These are phyloP conservation scores for Triops cancriformis DNA, from an alignment of 1,140 invertebrate genomes.

Conservation along the genomic window DNA sequence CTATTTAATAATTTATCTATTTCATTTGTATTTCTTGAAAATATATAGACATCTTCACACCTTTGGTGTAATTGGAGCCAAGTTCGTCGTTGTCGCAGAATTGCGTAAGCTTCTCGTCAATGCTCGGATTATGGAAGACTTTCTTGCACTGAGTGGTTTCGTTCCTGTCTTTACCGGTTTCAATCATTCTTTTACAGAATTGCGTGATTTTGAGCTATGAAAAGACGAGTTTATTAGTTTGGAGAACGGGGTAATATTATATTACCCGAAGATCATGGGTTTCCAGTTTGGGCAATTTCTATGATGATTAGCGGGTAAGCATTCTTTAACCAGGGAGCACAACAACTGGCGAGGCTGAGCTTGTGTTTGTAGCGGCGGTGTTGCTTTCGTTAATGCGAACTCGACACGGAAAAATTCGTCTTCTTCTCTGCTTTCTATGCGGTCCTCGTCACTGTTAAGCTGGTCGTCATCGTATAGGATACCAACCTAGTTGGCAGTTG, in stretches of 20 bases:
- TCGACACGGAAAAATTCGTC: conserved; percentile 34
- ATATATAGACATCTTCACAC: conserved; percentile 33
- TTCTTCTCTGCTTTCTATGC: conserved; percentile 26
- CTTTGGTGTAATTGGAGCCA: conserved; percentile 83
- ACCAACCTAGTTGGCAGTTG: conserved; percentile 21
- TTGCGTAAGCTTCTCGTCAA: conserved; percentile 91
- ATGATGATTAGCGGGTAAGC: conserved; percentile 30
- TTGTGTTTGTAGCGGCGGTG: not conserved
- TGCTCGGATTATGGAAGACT: conserved; percentile 91
- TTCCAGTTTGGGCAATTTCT: conserved; percentile 30
- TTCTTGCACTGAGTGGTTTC: conserved; percentile 78
- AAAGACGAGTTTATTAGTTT: conserved; percentile 52
- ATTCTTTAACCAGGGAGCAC: conserved; percentile 22
- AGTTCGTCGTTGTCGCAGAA: conserved; percentile 90
- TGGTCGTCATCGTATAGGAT: conserved; percentile 27
- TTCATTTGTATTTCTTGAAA: not conserved
- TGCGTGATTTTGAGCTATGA: conserved; percentile 63
- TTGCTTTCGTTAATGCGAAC: conserved; percentile 14
- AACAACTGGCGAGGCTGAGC: not conserved
- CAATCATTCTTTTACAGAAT: conserved; percentile 63
- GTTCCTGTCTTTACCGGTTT: conserved; percentile 77
- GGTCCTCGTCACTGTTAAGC: conserved; percentile 22
- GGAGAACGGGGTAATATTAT: not conserved
- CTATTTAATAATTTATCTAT: too few relatives aligned
- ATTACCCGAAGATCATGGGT: conserved; percentile 18